Percentiles rank a stretch among this genome's conserved stretches.
phyloP scores from a whole-genome alignment of 2,113 vertebrate species.

The Malurus cyaneus region DNA sequence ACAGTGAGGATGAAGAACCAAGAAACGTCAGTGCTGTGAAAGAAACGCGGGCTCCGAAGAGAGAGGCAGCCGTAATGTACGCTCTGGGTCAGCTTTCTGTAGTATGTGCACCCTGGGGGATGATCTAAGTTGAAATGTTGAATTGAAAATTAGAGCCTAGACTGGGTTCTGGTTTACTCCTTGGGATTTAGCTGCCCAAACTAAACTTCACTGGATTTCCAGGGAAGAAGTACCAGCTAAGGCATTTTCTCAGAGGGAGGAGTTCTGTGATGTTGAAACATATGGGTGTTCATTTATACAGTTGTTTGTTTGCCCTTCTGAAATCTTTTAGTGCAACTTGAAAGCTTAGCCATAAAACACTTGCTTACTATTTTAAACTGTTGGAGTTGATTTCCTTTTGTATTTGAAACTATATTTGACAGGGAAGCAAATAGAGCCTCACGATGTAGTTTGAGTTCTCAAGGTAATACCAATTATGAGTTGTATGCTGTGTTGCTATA shows the following conservation, averaged over 20 bases:
- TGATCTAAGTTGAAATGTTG: background rate
- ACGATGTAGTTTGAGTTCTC: background rate
- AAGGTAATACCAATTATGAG: background rate
- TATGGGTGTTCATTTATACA: fast-evolving
- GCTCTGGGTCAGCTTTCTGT: background rate
- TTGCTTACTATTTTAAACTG: background rate
- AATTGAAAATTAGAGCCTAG: background rate
- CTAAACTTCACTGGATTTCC: background rate
- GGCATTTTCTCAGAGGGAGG: background rate
- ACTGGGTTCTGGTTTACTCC: background rate
- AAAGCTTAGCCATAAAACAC: background rate
- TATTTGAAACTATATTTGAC: background rate
- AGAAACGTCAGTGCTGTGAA: background rate
- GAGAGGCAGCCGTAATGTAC: constrained; percentile 64
- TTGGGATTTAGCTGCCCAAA: background rate
- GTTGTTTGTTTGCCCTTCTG: background rate
- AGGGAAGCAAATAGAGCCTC: background rate
- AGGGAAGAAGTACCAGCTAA: background rate
- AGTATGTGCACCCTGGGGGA: background rate
- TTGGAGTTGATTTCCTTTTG: background rate
- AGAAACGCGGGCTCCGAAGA: background rate
- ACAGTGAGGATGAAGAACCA: constrained; percentile 68
- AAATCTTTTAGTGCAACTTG: background rate
- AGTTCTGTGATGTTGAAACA: background rate
- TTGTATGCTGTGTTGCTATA: background rate